These are phyloP conservation scores for Sinocyclocheilus grahami DNA, from an alignment of 2,113 vertebrate genomes.

Conservation along the genomic window DNA sequence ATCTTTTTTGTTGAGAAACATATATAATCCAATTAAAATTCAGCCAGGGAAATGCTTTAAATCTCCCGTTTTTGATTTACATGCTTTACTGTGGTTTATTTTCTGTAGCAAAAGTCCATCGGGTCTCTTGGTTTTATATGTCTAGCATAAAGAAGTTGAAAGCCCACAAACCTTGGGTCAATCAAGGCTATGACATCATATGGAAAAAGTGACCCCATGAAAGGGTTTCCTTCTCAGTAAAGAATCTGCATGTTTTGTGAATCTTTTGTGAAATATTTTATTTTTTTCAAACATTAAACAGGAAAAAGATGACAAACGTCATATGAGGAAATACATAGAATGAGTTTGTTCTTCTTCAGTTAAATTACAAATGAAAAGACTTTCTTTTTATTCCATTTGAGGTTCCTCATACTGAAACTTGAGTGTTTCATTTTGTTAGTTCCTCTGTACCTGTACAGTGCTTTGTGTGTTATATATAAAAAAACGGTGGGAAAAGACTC, in stretches of 20 bases:
- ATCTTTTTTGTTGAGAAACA: not conserved
- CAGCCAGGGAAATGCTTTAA: conserved; percentile 1
- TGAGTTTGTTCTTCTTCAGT: not conserved
- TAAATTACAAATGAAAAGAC: not conserved
- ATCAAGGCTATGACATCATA: conserved; percentile 72
- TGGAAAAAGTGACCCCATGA: conserved; percentile 78
- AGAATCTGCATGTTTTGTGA: conserved; percentile 68
- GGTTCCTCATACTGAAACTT: not conserved
- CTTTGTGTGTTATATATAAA: not conserved
- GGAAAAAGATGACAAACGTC: not conserved
- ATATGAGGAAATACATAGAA: not conserved
- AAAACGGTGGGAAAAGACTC: not conserved
- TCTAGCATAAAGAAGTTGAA: conserved; percentile 36
- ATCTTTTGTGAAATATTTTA: conserved; percentile 68
- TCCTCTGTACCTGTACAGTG: not conserved
- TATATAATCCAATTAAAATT: not conserved
- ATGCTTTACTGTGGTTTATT: conserved; percentile 20
- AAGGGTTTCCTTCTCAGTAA: conserved; percentile 67
- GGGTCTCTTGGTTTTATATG: conserved; percentile 25
- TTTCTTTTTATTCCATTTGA: not conserved
- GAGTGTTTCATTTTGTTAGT: not conserved
- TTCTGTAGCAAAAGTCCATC: conserved; percentile 14
- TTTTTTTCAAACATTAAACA: conserved; percentile 58
- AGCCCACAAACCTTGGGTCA: conserved; percentile 44
- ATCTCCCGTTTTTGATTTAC: not conserved